Evolutionary conservation across 92 coral and sea anemone species (phyloP).

Genomic region (Epizoanthus scotinus): DNA sequence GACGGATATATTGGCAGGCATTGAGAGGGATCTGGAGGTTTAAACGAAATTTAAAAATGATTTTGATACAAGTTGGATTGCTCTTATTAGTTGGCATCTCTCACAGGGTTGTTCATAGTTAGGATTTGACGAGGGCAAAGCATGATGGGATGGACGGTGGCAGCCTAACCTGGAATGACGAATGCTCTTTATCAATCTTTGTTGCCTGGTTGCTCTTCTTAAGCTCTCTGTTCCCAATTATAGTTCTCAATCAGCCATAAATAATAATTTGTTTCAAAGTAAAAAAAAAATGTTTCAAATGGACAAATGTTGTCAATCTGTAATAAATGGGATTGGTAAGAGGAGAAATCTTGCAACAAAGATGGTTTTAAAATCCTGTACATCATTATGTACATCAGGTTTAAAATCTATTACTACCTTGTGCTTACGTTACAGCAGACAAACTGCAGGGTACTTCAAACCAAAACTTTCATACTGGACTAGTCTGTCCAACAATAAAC

Average conservation of each 20-base stretch:
- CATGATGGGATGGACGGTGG: slow-evolving; percentile 2
- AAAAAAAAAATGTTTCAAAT: background rate
- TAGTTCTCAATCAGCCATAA: background rate
- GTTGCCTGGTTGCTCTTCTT: slow-evolving; percentile 30
- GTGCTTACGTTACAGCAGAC: background rate
- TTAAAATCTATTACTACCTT: slow-evolving; percentile 30
- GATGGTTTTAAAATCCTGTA: background rate
- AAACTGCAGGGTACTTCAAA: no score
- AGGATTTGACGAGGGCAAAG: background rate
- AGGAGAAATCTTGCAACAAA: slow-evolving; percentile 32
- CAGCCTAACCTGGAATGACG: slow-evolving; percentile 40
- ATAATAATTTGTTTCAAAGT: background rate
- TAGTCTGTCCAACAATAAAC: background rate
- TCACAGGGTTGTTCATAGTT: no score
- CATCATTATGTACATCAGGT: slow-evolving; percentile 1
- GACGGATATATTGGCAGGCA: background rate
- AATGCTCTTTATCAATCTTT: background rate
- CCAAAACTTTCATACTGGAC: background rate
- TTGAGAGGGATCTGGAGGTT: slow-evolving; percentile 20
- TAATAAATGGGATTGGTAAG: slow-evolving; percentile 6
- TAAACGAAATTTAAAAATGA: background rate
- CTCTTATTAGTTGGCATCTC: no score
- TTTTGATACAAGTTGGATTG: no score
- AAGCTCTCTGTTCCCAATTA: background rate
- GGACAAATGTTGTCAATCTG: background rate